Percentiles rank a stretch among this genome's conserved stretches.
Conservation (phyloP, 2,888 invertebrate species). For the Trichacis sp. region DNA sequence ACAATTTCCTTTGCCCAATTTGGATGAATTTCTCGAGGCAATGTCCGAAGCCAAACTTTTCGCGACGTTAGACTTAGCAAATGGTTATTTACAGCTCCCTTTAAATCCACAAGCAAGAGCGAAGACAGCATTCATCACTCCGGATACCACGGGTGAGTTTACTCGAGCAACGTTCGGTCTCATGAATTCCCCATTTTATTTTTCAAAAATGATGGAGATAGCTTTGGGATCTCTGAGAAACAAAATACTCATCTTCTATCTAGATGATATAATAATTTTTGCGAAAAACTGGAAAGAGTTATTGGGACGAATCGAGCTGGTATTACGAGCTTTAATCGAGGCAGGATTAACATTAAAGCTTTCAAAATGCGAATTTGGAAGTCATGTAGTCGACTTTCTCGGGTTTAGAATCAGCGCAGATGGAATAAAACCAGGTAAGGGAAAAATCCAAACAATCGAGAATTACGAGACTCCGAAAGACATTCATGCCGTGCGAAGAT, state of each 20-base stretch:
- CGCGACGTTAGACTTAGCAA: conserved; percentile 24
- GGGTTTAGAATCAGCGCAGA: conserved; percentile 11
- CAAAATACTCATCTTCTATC: conserved; percentile 16
- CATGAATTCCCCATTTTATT: conserved; percentile 52
- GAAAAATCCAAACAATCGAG: conserved; percentile 16
- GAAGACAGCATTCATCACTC: no score
- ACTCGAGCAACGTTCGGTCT: conserved; percentile 50
- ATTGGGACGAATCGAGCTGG: not conserved
- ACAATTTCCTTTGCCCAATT: conserved; percentile 15
- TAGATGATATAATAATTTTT: no score
- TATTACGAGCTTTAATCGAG: conserved; percentile 2
- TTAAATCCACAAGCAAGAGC: conserved; percentile 21
- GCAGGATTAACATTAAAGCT: conserved; percentile 22
- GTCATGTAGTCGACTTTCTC: conserved; percentile 12
- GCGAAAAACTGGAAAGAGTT: conserved; percentile 10
- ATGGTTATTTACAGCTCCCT: no score
- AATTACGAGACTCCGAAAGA: no score
- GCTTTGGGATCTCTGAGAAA: conserved; percentile 16
- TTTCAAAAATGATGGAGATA: no score
- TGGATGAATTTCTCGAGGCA: conserved; percentile 4
- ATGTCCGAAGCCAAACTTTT: conserved; percentile 14
- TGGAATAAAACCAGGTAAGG: conserved; percentile 15
- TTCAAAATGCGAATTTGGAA: conserved; percentile 14
- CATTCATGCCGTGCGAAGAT: conserved; percentile 33
- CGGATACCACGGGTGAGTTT: no score